Conservation (phyloP, 2,113 vertebrate genomes). For the Picathartes gymnocephalus region DNA sequence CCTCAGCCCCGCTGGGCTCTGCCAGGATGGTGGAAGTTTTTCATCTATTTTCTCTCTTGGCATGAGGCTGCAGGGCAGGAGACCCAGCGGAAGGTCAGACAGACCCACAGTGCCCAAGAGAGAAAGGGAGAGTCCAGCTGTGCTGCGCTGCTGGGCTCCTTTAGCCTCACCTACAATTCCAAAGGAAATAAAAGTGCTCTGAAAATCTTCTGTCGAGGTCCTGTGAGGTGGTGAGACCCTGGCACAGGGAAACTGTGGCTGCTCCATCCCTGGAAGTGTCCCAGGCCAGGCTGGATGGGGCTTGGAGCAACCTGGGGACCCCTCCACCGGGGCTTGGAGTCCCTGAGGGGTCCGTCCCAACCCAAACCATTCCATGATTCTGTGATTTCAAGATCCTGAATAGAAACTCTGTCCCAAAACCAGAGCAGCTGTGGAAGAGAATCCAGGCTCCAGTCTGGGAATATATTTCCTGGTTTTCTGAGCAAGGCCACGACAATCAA, state of each 20-base stretch:
- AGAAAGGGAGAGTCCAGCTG: no score
- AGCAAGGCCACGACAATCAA: neutral
- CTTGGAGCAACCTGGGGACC: neutral
- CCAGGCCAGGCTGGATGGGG: rapidly evolving
- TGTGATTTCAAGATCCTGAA: neutral
- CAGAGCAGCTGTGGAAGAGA: neutral
- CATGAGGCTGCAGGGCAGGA: neutral
- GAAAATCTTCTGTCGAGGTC: neutral
- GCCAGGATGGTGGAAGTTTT: neutral
- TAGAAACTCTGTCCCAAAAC: neutral
- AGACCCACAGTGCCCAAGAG: neutral
- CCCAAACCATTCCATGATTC: neutral
- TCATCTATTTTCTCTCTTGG: neutral
- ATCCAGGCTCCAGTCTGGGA: neutral
- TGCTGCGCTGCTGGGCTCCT: neutral
- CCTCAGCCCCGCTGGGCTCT: neutral
- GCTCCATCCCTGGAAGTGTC: neutral
- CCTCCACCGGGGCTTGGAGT: neutral
- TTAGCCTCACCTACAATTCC: neutral
- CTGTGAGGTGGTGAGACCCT: neutral
- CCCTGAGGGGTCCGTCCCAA: neutral
- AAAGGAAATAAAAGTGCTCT: neutral
- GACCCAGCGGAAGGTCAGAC: neutral
- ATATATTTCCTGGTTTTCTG: neutral
- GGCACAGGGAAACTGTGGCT: neutral